Evolutionary conservation across 1,140 invertebrate species (phyloP).

Genomic region (Cydia pomonella): DNA sequence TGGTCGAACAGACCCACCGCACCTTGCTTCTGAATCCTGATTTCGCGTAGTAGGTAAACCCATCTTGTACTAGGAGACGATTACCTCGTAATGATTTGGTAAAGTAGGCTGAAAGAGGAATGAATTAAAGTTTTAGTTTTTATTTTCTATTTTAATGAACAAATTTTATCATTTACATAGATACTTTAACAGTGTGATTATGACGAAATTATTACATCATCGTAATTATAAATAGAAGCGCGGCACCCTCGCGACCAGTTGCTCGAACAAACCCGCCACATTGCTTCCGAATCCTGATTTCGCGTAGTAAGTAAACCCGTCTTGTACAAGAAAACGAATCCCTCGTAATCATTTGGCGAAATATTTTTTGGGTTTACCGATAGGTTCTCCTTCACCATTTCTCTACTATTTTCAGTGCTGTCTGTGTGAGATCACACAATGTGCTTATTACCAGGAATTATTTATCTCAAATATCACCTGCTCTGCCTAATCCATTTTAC

Average conservation of each 20-base stretch:
- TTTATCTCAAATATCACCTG: too few species aligned
- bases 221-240: slow-evolving; percentile 46
- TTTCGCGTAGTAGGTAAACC: slow-evolving; percentile 42
- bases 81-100: slow-evolving; percentile 39
- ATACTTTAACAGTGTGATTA: slow-evolving; percentile 35
- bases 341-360: slow-evolving; percentile 39
- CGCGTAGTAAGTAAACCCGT: slow-evolving; percentile 41
- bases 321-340: slow-evolving; percentile 38
- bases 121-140: too few species aligned
- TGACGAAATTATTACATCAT: slow-evolving; percentile 45
- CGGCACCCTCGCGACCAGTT: slow-evolving; percentile 50
- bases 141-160: too few species aligned
- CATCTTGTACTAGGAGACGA: slow-evolving; percentile 37
- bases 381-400: too few species aligned
- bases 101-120: slow-evolving; percentile 31
- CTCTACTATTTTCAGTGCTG: too few species aligned
- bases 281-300: slow-evolving; percentile 28
- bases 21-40: slow-evolving; percentile 6
- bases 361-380: background rate
- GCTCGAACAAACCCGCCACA: slow-evolving; percentile 56
- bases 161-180: too few species aligned
- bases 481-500: too few species aligned
- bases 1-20: slow-evolving; percentile 57
- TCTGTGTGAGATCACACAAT: too few species aligned
- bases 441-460: too few species aligned